Evolutionary conservation across 2,113 vertebrate genomes (phyloP), one percentile per base, ranked within the genome.

Genomic region (Tilapia sparmanii): DNA sequence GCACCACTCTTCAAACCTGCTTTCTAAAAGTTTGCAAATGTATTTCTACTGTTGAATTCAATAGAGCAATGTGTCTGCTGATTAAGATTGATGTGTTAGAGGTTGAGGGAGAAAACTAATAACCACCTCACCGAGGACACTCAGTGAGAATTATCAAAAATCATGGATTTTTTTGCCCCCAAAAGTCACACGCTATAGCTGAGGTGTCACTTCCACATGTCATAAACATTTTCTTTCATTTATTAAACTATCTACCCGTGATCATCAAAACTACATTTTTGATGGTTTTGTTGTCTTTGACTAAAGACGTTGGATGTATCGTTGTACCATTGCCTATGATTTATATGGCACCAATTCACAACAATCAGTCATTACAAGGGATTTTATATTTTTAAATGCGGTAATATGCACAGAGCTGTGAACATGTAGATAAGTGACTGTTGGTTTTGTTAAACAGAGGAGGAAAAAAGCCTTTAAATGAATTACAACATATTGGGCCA

Each of bases 51-150:
- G 8, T 31, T 71, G 50, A 82, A 86, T 90, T 85, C 81, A 84
- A 66, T 85, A 82, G 50, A 88, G 42, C 86, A 40, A 24, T 63
- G 38, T 18, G 59, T 12, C 11, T 7, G 38, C 85, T 76, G 81
- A 92, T 85, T 82, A 73, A 91, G 89, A 93, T 10, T 45, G 71
- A 93, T 92, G 78, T 87, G 63, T 76, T 1, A 18, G 61, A 73
- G 80, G 81, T 84, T 78, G 68, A 84, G 59, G 80, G 29, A 35
- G 35, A 89, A 86, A 85, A 88, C 50, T 84, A 68, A 89, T 89
- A 89, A 87, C 54, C 68, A 54, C 47, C 73, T 78, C 26, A 52
- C 45, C 2, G 7, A 52, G 71, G 71, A 78, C 2, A 31, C 16
- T 50, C 10, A 3, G n/a, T 76, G 42, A 47, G 42, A 50, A 19